Percentiles rank a stretch among this genome's conserved stretches.
These are phyloP conservation scores for Arenicola marina DNA, from an alignment of 2,888 invertebrate species.

Conservation along the genomic window DNA sequence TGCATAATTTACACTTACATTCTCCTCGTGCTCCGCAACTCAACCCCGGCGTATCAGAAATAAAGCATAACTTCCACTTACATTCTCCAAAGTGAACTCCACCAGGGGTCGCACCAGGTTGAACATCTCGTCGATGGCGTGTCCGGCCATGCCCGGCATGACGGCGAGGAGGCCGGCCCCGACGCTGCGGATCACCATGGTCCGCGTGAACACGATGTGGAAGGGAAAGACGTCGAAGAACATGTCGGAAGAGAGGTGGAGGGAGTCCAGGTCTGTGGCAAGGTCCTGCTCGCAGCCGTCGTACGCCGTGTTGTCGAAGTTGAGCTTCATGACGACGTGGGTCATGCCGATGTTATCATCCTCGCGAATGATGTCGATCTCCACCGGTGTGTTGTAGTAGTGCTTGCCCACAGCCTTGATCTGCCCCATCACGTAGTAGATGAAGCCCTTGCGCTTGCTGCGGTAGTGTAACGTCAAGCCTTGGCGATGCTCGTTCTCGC, in stretches of 20 bases:
- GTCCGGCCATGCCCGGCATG: constrained; percentile 66
- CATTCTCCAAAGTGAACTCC: constrained; percentile 92
- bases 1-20: no score
- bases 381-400: constrained; percentile 92
- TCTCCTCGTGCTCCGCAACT: no score
- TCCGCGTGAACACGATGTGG: constrained; percentile 90
- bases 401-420: constrained; percentile 77
- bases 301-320: constrained; percentile 84
- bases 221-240: constrained; percentile 92
- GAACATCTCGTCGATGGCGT: constrained; percentile 90
- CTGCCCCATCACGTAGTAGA: constrained; percentile 96
- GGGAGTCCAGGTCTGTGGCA: constrained; percentile 8
- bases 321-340: constrained; percentile 89
- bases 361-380: constrained; percentile 85
- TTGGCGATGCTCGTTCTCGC: constrained; percentile 85
- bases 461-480: constrained; percentile 83
- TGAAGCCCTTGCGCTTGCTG: constrained; percentile 83
- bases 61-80: no score
- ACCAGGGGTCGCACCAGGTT: constrained; percentile 89
- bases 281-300: no score
- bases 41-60: no score
- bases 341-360: constrained; percentile 87
- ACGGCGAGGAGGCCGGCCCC: constrained; percentile 56
- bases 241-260: constrained; percentile 15
- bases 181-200: constrained; percentile 55